Conservation (phyloP, 2,797 vertebrate genomes). For the Lemur catta region DNA sequence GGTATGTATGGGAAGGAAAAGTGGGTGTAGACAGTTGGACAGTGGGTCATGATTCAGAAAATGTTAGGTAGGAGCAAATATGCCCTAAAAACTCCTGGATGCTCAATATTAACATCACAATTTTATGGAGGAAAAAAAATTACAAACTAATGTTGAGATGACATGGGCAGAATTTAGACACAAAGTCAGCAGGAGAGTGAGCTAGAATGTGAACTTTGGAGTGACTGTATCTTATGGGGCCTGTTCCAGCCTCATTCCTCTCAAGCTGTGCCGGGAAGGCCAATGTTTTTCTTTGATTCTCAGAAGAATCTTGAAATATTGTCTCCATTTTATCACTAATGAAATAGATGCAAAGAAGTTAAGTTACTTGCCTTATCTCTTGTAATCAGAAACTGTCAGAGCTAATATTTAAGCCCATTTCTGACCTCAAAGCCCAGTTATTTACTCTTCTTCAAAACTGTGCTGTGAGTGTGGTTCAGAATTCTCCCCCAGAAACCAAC, state of each 20-base stretch:
- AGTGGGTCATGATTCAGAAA: background rate
- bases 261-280: rapidly evolving
- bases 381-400: background rate
- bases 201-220: background rate
- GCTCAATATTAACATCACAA: background rate
- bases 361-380: background rate
- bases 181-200: background rate
- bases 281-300: background rate
- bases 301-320: background rate
- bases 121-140: slow-evolving; percentile 7
- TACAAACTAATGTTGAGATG: background rate
- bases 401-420: background rate
- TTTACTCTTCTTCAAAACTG: background rate
- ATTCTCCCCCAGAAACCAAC: background rate
- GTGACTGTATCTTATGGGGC: background rate
- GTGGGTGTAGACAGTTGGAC: background rate
- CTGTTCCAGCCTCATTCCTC: background rate
- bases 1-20: background rate
- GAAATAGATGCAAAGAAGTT: background rate
- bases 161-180: background rate
- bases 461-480: background rate
- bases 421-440: background rate
- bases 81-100: background rate
- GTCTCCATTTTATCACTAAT: background rate
- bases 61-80: background rate